Evolutionary conservation across 2,888 invertebrate species (phyloP), one percentile per base, ranked within the genome.

Genomic region (Pseudolycoriella hygida): DNA sequence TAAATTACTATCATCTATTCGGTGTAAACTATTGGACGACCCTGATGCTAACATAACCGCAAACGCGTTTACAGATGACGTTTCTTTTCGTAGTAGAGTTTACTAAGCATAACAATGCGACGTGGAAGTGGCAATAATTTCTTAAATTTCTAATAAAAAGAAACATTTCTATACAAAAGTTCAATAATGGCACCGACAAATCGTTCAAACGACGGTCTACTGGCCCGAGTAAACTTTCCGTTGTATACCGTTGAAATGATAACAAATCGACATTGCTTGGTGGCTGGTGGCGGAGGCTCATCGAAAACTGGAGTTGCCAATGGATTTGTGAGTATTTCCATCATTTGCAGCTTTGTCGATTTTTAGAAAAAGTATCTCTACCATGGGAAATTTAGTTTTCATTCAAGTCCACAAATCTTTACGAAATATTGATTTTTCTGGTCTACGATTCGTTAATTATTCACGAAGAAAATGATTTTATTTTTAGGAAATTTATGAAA

Each of bases 231-330:
- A 42, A 89, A 90, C 73, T 90, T 93, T 69, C 96, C 96, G 4
- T 72, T 93, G 48, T 96, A 93, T 62, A 80, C 87, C 2, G 73
- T 94, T 30, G 84, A 87, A 67, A 84, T 88, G 71, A 69, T 96
- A 48, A 88, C 88, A 25, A 87, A 86, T 65, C 76, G 90, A 53
- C 93, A 94, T 70, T 82, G 97, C 55, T 69, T 98, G 49, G 90
- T 98, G 42, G 96, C 89, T 50, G 98, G 97, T 45, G 97, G 97
- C 45, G 98, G 97, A 49, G 97, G 98, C 47, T 83, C 89, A 32
- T 83, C 94, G 14, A 94, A 93, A 65, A 96, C 96, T 40, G 98
- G 98, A 45, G 88, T 98, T 46, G 84, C 86, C 32, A 98, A 98
- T 74, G 90, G 92, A 62, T 89, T 98, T 69, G 94, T 90, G 70